Evolutionary conservation across 2,888 invertebrate genomes (phyloP), one percentile per base, ranked within the genome.

Genomic region (Urechis unicinctus): DNA sequence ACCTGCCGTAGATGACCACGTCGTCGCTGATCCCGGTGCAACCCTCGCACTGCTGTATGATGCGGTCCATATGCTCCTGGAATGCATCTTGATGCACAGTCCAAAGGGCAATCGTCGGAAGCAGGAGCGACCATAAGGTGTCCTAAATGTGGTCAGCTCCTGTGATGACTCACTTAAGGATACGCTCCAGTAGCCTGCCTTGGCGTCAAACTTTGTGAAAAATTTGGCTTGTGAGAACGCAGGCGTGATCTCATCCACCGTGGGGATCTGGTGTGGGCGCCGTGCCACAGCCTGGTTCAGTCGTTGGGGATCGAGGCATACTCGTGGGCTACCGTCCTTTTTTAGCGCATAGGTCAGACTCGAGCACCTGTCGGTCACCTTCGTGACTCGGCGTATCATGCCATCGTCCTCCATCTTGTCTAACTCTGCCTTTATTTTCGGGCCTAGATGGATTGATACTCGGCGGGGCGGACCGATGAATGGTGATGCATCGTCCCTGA

Each of bases 181-280:
- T 5, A 61, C 28, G 17, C 50, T 41, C 61, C 60, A 58, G 30
- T 61, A 64, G 28, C 62, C 64, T 1, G 56, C 44, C 28, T 63
- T 61, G 9, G 61, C 59, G 46, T 64, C 62, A 1, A 59, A 52
- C 41, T 63, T 63, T 9, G 48, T 47, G 51, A 63, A 63, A 3
- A 55, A 17, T n/a, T 52, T 56, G 24, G 59, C 56, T 13, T 41
- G 42, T 29, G 52, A 44, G 41, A 65, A 58, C 24, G 53, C 17
- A 9, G 43, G 58, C 3, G 44, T 61, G 21, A 65, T 21, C n/a
- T 65, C 62, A 44, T 65, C 63, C 9, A 62, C 22, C 3, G 59
- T 60, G 2, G 57, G 62, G 21, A 56, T 55, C 28, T 55, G 56
- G 50, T 58, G 55, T 2, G 53, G 61, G 21, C 55, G 51, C 29